Conservation (phyloP, 2,888 invertebrate genomes). For the Tetheella fluctuosa region DNA sequence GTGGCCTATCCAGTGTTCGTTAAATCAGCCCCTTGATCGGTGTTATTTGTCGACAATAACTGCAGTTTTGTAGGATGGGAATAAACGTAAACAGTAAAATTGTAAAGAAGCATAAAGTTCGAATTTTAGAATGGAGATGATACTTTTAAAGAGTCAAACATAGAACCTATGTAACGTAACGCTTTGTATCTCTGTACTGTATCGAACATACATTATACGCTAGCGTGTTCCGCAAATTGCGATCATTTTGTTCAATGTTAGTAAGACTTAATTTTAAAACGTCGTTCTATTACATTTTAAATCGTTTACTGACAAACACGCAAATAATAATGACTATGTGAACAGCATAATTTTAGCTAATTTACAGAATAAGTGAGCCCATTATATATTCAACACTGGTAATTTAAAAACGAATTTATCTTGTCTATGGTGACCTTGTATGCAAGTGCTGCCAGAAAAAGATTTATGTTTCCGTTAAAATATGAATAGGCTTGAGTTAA, state of each 20-base stretch:
- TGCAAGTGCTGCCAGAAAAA: background rate
- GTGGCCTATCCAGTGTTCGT: no score
- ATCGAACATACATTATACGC: background rate
- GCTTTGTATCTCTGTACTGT: background rate
- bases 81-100: no score
- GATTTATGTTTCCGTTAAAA: background rate
- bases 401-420: background rate
- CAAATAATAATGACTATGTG: constrained; percentile 4
- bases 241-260: constrained; percentile 11
- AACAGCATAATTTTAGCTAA: constrained; percentile 5
- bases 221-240: background rate
- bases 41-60: no score
- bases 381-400: constrained; percentile 2
- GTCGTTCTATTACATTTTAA: no score
- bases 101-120: no score
- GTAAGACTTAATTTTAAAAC: constrained; percentile 32
- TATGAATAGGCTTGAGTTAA: background rate
- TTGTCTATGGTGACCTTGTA: background rate
- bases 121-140: no score
- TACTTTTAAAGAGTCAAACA: no score
- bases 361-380: constrained; percentile 4
- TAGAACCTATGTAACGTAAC: no score
- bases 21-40: no score
- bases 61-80: no score
- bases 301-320: constrained; percentile 23